phyloP scores from a whole-genome alignment of 2,113 vertebrate species.

The Vireo altiloquus region DNA sequence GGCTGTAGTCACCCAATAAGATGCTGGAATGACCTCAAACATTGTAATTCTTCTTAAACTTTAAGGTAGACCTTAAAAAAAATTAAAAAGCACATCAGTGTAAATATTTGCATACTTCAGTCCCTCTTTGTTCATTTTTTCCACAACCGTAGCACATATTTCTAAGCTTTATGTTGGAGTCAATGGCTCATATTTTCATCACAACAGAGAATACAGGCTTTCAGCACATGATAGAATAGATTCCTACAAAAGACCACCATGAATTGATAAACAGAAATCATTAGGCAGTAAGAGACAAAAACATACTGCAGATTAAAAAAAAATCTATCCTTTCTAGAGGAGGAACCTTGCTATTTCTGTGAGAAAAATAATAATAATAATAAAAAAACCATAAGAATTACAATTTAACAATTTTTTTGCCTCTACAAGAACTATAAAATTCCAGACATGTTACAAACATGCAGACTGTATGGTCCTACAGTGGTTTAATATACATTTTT shows the following conservation, averaged over 20 bases:
- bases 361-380: not conserved
- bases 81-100: not conserved
- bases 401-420: not conserved
- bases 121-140: not conserved
- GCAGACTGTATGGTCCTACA: not conserved
- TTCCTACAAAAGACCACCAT: not conserved
- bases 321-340: not conserved
- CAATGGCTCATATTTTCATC: not conserved
- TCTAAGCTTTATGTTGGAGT: not conserved
- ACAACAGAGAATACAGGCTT: not conserved
- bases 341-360: not conserved
- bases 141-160: not conserved
- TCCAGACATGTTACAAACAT: not conserved
- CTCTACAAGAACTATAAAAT: not conserved
- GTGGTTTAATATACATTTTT: not conserved
- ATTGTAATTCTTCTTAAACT: not conserved
- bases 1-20: not conserved
- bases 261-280: not conserved
- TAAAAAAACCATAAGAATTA: not conserved
- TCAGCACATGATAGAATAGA: not conserved
- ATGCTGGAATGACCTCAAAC: not conserved
- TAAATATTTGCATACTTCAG: not conserved
- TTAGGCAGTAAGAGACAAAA: not conserved
- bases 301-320: not conserved
- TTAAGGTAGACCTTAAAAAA: not conserved